These are phyloP conservation scores for Silurus lanzhouensis DNA, from an alignment of 2,797 vertebrate species.

Conservation along the genomic window DNA sequence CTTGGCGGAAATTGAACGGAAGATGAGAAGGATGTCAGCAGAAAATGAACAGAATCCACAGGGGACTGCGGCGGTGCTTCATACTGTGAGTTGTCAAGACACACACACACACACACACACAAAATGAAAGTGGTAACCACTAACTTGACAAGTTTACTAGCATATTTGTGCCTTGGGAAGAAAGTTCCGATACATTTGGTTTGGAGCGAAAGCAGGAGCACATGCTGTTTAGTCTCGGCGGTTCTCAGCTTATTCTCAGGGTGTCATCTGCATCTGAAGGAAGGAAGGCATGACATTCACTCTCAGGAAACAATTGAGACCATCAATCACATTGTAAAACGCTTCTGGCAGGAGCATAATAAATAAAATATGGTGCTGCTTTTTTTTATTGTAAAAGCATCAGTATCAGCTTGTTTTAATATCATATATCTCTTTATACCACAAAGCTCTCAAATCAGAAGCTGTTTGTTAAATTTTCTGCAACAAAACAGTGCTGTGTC, in stretches of 20 bases:
- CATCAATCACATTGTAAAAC: conserved; percentile 41
- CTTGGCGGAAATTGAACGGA: conserved; percentile 5
- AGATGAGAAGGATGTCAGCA: conserved; percentile 38
- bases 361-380: not conserved
- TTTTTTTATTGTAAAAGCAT: conserved; percentile 2
- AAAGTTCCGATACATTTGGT: conserved; percentile 25
- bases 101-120: not conserved
- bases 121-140: conserved; percentile 34
- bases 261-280: conserved; percentile 30
- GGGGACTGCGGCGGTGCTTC: conserved; percentile 33
- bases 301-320: conserved; percentile 36
- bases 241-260: conserved; percentile 27
- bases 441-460: not conserved
- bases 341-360: conserved; percentile 37
- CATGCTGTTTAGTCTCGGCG: conserved; percentile 23
- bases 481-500: not conserved
- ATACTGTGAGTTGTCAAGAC: conserved; percentile 43
- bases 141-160: conserved; percentile 18
- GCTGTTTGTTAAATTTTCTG: not conserved
- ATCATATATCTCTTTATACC: not conserved
- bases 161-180: conserved; percentile 29
- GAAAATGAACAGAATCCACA: conserved; percentile 42
- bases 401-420: conserved; percentile 12
- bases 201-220: not conserved
- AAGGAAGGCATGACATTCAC: conserved; percentile 33